phyloP scores from a whole-genome alignment of 2,113 vertebrate genomes.

The Porphyrio hochstetteri region DNA sequence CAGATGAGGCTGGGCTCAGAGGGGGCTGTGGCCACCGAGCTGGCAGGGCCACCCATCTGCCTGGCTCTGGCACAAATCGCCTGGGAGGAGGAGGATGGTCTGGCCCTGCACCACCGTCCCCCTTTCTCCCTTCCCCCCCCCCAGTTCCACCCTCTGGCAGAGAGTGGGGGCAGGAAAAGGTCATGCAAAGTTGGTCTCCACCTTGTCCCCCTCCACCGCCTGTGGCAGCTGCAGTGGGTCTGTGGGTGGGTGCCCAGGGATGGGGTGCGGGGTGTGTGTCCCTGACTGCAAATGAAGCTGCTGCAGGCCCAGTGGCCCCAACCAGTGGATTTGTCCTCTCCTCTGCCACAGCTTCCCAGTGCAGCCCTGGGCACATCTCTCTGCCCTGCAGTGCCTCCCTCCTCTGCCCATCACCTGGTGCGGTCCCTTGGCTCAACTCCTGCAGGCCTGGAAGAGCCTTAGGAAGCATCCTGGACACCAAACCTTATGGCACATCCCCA shows the following conservation, averaged over 20 bases:
- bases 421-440: accelerated
- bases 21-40: neutral
- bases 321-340: neutral
- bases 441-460: neutral
- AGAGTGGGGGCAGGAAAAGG: neutral
- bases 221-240: accelerated
- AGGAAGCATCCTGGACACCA: neutral
- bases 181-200: neutral
- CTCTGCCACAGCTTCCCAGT: neutral
- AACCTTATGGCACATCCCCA: neutral
- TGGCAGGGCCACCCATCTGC: constrained; percentile 73
- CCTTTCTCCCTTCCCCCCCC: no score
- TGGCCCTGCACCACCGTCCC: neutral
- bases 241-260: accelerated
- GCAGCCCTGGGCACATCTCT: neutral
- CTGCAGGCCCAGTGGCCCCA: neutral
- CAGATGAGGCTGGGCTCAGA: constrained; percentile 52
- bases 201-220: neutral
- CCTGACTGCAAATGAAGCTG: neutral
- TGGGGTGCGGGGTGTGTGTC: accelerated
- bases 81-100: neutral
- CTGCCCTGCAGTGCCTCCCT: neutral
- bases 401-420: accelerated
- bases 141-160: neutral
- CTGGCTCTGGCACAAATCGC: neutral